phyloP scores from a whole-genome alignment of 2,113 vertebrate species.

The Dromaius novaehollandiae region DNA sequence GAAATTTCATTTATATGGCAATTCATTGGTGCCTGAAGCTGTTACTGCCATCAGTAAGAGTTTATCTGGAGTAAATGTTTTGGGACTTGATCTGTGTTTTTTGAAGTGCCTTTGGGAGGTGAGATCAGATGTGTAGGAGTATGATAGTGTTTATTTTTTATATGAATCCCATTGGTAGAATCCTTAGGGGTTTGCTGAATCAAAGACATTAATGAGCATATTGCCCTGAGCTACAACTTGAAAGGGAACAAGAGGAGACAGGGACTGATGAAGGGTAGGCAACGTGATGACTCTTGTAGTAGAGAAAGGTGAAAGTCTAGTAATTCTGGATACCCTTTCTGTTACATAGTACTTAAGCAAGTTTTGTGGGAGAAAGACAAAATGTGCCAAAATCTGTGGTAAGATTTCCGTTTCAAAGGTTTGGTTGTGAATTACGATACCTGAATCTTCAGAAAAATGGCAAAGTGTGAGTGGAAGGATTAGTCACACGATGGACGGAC shows the following conservation, averaged over 20 bases:
- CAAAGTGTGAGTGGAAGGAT: neutral
- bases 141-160: constrained; percentile 44
- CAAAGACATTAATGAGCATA: constrained; percentile 29
- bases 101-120: neutral
- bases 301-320: neutral
- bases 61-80: neutral
- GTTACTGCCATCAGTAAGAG: neutral
- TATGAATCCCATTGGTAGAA: neutral
- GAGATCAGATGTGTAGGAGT: constrained; percentile 11
- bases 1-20: neutral
- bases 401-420: neutral
- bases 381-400: neutral
- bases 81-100: neutral
- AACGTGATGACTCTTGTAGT: neutral
- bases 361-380: neutral
- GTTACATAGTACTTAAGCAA: neutral
- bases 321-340: neutral
- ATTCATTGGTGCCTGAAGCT: neutral
- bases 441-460: neutral
- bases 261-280: constrained; percentile 2
- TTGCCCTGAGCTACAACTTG: neutral
- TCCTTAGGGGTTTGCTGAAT: constrained; percentile 42
- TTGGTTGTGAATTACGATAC: neutral
- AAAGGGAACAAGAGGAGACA: neutral
- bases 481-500: rapidly evolving